phyloP scores from a whole-genome alignment of 2,797 vertebrate genomes.

The Ceryle rudis region DNA sequence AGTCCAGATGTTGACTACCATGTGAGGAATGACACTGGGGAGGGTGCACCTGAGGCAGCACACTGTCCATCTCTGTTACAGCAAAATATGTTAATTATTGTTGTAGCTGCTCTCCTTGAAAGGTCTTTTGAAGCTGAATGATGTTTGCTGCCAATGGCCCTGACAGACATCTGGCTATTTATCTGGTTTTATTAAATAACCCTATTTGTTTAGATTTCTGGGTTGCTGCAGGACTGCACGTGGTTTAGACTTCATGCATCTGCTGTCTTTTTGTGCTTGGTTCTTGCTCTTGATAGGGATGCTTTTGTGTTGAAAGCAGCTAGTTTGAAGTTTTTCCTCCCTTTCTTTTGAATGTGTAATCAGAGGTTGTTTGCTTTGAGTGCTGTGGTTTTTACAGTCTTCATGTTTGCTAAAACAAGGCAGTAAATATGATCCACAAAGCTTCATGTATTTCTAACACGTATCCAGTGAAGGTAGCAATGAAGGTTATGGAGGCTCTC shows the following conservation, averaged over 20 bases:
- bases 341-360: background rate
- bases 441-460: background rate
- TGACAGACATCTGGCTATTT: background rate
- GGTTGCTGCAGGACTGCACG: background rate
- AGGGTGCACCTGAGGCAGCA: background rate
- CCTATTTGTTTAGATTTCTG: background rate
- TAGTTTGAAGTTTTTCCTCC: background rate
- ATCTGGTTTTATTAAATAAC: background rate
- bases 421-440: background rate
- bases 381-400: background rate
- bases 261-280: background rate
- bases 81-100: background rate
- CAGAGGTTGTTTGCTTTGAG: background rate
- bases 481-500: background rate
- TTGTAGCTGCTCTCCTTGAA: background rate
- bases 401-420: background rate
- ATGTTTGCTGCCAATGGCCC: background rate
- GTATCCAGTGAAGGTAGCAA: background rate
- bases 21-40: background rate
- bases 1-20: fast-evolving
- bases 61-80: background rate
- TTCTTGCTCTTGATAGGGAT: background rate
- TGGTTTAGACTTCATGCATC: background rate
- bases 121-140: background rate
- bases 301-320: background rate